phyloP scores from a whole-genome alignment of 2,113 vertebrate genomes.

The Leiothrix lutea region DNA sequence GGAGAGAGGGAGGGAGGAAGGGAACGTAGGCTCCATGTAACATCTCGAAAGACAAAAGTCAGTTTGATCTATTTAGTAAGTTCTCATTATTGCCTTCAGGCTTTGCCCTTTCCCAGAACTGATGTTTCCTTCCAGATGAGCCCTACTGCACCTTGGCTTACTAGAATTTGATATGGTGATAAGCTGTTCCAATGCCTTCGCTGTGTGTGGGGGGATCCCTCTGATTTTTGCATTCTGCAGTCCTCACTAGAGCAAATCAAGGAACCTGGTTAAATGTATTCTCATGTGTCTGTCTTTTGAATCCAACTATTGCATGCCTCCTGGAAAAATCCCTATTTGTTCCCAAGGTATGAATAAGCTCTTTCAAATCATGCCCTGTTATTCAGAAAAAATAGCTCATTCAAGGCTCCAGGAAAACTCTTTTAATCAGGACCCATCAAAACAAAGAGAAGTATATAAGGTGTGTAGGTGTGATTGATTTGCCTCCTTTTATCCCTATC shows the following conservation, averaged over 20 bases:
- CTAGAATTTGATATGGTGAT: neutral
- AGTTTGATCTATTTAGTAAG: neutral
- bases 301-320: neutral
- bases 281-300: neutral
- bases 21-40: neutral
- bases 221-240: neutral
- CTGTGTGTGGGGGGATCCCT: accelerated
- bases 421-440: neutral
- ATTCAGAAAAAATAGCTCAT: neutral
- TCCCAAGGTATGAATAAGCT: neutral
- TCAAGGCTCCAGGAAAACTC: neutral
- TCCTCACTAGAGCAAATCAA: neutral
- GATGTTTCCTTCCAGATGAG: neutral
- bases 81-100: neutral
- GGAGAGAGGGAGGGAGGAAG: neutral
- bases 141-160: neutral
- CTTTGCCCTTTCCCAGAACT: neutral
- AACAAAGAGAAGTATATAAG: neutral
- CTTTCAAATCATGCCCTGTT: neutral
- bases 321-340: neutral
- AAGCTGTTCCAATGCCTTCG: neutral
- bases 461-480: neutral
- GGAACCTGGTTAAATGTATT: neutral
- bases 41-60: neutral
- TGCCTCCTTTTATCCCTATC: neutral